Evolutionary conservation across 2,888 invertebrate species (phyloP).

Genomic region (Podabrus alpinus): DNA sequence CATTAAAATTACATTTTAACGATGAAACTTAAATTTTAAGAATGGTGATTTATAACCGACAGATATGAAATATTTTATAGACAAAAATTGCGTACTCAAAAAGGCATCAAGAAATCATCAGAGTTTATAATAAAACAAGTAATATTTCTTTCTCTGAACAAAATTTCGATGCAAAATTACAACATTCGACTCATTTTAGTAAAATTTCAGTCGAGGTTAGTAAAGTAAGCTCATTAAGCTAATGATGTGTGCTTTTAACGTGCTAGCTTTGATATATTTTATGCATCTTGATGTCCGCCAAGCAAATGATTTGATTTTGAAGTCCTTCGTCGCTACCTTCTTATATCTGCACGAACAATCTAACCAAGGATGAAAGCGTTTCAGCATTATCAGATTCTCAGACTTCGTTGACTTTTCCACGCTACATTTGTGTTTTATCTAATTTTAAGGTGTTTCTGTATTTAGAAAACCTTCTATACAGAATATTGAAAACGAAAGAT

Average conservation of each 20-base stretch:
- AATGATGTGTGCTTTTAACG: conserved; percentile 47
- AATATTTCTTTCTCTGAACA: conserved; percentile 32
- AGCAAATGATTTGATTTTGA: conserved; percentile 50
- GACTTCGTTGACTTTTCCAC: conserved; percentile 45
- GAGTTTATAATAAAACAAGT: conserved; percentile 43
- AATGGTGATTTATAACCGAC: conserved; percentile 37
- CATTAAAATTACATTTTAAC: conserved; percentile 3
- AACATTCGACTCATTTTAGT: background rate
- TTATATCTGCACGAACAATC: conserved; percentile 48
- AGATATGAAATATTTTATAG: conserved; percentile 33
- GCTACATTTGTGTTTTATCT: conserved; percentile 48
- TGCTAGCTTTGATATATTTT: conserved; percentile 47
- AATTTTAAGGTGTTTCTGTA: conserved; percentile 47
- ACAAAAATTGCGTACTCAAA: conserved; percentile 46
- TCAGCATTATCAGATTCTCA: conserved; percentile 48
- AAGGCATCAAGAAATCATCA: conserved; percentile 53
- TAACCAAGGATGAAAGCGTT: conserved; percentile 42
- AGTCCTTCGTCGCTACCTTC: conserved; percentile 43
- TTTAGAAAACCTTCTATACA: conserved; percentile 31
- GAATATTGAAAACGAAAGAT: conserved; percentile 14
- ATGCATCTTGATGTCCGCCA: conserved; percentile 47
- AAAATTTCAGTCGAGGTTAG: conserved; percentile 1
- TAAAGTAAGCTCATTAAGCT: conserved; percentile 50
- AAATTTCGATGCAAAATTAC: background rate
- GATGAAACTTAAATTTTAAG: conserved; percentile 24